Conservation (phyloP, 2,113 vertebrate species). For the Eonycteris spelaea region DNA sequence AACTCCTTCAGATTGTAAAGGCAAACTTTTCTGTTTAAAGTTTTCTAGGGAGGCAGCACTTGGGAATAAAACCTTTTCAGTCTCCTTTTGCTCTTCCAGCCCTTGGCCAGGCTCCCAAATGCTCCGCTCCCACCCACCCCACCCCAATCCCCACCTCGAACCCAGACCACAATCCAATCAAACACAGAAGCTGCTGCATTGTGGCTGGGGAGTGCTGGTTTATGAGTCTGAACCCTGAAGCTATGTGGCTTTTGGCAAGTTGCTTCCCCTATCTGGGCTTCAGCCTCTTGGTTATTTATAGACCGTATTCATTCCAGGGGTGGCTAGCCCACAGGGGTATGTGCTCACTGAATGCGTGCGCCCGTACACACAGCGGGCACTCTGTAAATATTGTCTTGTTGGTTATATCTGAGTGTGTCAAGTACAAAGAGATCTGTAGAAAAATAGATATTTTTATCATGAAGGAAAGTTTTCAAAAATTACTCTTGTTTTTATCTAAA, state of each 20-base stretch:
- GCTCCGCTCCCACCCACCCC: not conserved
- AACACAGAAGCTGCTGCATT: not conserved
- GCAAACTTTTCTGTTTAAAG: conserved; percentile 59
- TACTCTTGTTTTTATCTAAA: conserved; percentile 6
- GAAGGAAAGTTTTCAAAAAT: not conserved
- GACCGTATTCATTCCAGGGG: not conserved
- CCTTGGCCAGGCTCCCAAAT: not conserved
- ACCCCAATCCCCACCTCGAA: not conserved
- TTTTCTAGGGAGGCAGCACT: conserved; percentile 39
- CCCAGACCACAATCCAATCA: conserved; percentile 74
- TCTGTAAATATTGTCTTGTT: not conserved
- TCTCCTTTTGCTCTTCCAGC: conserved; percentile 65
- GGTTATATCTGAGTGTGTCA: not conserved
- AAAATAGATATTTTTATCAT: conserved; percentile 7
- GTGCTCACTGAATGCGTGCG: not conserved
- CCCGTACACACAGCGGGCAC: not conserved
- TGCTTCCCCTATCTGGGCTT: not conserved
- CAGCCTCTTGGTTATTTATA: not conserved
- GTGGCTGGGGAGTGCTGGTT: not conserved
- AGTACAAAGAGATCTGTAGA: not conserved
- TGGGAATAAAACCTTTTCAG: conserved; percentile 54
- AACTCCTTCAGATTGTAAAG: conserved; percentile 65
- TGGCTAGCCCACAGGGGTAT: not conserved
- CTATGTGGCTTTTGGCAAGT: conserved; percentile 8
- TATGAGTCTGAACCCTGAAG: not conserved